phyloP scores from a whole-genome alignment of 1,140 invertebrate genomes.

The Liolophura sinensis region DNA sequence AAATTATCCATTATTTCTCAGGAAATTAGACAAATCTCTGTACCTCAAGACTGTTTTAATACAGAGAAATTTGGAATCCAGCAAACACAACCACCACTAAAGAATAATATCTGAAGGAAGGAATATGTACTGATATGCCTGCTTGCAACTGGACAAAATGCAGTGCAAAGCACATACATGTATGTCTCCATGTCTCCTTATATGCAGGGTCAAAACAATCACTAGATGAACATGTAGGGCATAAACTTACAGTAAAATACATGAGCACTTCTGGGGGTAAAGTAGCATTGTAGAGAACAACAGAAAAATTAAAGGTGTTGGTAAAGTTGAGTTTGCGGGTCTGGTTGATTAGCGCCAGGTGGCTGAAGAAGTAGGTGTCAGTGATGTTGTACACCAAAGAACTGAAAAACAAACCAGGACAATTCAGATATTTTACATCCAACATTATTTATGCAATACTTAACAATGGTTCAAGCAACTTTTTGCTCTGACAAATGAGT shows the following conservation, averaged over 20 bases:
- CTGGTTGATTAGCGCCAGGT: conserved; percentile 38
- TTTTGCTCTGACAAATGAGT: neutral
- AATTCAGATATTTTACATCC: neutral
- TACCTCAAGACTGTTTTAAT: too few relatives aligned
- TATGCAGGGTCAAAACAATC: neutral
- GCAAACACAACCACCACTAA: too few relatives aligned
- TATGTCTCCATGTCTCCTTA: neutral
- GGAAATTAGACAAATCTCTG: too few relatives aligned
- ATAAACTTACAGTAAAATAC: conserved; percentile 68
- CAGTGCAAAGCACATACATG: neutral
- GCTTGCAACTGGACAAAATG: too few relatives aligned
- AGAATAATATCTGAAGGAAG: too few relatives aligned
- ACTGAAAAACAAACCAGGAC: conserved; percentile 38
- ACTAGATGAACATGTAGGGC: too few relatives aligned
- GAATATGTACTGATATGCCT: too few relatives aligned
- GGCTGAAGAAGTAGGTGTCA: conserved; percentile 58
- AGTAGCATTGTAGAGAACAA: conserved; percentile 73
- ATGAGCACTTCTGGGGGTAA: conserved; percentile 65
- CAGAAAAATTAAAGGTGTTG: conserved; percentile 72
- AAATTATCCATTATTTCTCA: too few relatives aligned
- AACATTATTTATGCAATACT: neutral
- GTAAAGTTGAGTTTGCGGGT: conserved; percentile 67
- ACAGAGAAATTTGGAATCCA: too few relatives aligned
- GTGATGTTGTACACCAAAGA: conserved; percentile 58
- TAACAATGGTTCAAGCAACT: neutral